phyloP scores from a whole-genome alignment of 2,113 vertebrate genomes.

The Polypterus bichir region DNA sequence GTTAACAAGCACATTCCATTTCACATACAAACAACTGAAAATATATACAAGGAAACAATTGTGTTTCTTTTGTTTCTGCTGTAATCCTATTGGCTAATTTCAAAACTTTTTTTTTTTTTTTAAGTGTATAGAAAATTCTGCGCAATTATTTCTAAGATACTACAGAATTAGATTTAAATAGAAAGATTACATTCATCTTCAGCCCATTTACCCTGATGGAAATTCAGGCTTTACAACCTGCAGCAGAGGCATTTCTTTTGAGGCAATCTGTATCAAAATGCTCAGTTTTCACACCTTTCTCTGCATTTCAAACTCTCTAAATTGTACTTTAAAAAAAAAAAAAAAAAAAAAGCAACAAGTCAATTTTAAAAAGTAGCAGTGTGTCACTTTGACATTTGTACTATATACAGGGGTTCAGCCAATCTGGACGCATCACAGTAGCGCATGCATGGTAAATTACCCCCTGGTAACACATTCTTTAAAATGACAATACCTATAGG shows the following conservation, averaged over 20 bases:
- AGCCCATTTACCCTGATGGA: constrained; percentile 33
- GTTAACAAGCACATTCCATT: constrained; percentile 25
- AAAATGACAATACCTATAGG: constrained; percentile 3
- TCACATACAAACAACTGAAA: constrained; percentile 28
- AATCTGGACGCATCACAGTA: constrained; percentile 25
- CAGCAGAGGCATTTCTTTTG: constrained; percentile 21
- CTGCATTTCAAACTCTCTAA: constrained; percentile 28
- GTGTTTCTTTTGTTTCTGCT: constrained; percentile 20
- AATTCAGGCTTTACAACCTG: constrained; percentile 35
- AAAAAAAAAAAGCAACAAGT: constrained; percentile 15
- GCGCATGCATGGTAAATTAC: constrained; percentile 38
- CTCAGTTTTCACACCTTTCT: constrained; percentile 24
- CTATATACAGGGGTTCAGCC: constrained; percentile 24
- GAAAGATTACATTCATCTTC: constrained; percentile 46
- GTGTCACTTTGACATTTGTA: constrained; percentile 10
- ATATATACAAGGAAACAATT: constrained; percentile 39
- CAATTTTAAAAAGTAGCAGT: constrained; percentile 4
- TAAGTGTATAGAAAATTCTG: constrained; percentile 47
- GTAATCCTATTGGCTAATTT: constrained; percentile 23
- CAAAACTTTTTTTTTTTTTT: constrained; percentile 21
- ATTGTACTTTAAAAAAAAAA: constrained; percentile 31
- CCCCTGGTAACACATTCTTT: constrained; percentile 22
- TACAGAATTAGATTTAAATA: neutral
- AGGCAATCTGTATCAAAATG: constrained; percentile 30
- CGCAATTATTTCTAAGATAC: constrained; percentile 35